These are phyloP conservation scores for Drosophila quasianomalipes DNA, from an alignment of 2,888 invertebrate genomes.

Conservation along the genomic window DNA sequence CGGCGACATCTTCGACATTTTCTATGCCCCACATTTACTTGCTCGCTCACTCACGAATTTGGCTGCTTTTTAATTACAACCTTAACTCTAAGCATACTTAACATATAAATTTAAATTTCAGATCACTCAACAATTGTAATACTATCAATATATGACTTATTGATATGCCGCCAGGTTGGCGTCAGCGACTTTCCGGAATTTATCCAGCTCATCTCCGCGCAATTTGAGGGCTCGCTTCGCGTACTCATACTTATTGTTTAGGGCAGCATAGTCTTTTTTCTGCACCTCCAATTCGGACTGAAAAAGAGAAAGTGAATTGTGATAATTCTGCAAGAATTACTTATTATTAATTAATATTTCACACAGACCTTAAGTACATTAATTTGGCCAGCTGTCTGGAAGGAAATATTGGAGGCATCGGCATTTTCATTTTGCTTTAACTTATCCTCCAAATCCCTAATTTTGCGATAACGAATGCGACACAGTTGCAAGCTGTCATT, in stretches of 20 bases:
- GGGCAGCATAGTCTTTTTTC: conserved; percentile 31
- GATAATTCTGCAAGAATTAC: background rate
- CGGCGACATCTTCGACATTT: background rate
- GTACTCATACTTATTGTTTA: conserved; percentile 47
- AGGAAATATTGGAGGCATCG: conserved; percentile 47
- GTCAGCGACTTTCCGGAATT: conserved; percentile 24
- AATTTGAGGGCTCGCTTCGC: conserved; percentile 52
- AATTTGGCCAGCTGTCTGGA: conserved; percentile 63
- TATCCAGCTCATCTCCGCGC: conserved; percentile 44
- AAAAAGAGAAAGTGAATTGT: background rate
- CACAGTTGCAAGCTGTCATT: conserved; percentile 77
- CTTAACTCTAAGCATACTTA: conserved; percentile 3
- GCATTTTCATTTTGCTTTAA: conserved; percentile 64
- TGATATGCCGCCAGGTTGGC: conserved; percentile 9
- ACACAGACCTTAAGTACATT: conserved; percentile 60
- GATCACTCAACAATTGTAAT: conserved; percentile 39
- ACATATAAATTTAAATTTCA: conserved; percentile 15
- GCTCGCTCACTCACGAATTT: background rate
- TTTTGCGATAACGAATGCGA: conserved; percentile 70
- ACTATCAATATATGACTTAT: conserved; percentile 28
- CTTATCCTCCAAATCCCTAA: conserved; percentile 71
- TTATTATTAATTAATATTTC: too few species aligned
- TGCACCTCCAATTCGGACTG: conserved; percentile 41
- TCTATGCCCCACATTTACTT: background rate
- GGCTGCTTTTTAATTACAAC: background rate